Evolutionary conservation across 2,797 vertebrate species (phyloP).

Genomic region (Molossus alvarezi): DNA sequence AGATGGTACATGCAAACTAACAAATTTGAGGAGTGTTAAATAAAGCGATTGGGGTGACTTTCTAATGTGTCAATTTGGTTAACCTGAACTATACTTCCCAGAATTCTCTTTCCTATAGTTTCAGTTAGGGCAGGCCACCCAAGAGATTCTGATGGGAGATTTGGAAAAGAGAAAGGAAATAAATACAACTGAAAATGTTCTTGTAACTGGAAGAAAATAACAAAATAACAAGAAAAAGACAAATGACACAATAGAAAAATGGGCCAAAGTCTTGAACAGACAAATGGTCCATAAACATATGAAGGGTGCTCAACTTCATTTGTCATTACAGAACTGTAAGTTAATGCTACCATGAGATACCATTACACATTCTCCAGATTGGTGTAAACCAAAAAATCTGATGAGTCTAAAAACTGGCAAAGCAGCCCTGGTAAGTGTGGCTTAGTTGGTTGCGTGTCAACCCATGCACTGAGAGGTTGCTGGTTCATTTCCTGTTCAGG

Average conservation of each 20-base stretch:
- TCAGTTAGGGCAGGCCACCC: neutral
- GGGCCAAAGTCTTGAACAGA: neutral
- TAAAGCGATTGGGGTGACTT: neutral
- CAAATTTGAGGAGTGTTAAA: slow-evolving; percentile 4
- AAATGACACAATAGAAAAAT: neutral
- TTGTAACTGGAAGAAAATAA: slow-evolving; percentile 10
- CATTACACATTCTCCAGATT: neutral
- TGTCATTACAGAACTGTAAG: neutral
- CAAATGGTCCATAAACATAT: neutral
- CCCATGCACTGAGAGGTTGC: neutral
- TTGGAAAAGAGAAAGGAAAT: slow-evolving; percentile 7
- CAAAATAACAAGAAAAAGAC: slow-evolving; percentile 10
- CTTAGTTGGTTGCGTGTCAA: neutral
- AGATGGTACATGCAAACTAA: slow-evolving; percentile 2
- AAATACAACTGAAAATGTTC: neutral
- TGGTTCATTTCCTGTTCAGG: neutral
- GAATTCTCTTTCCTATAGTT: neutral
- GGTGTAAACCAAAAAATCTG: neutral
- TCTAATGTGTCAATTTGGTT: neutral
- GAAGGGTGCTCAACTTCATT: neutral
- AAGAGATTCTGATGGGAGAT: neutral
- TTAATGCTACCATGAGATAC: too few species aligned
- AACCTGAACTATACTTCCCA: neutral
- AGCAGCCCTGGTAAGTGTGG: neutral
- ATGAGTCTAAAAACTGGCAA: neutral